Conservation (phyloP, 2,888 invertebrate species). For the Parelbella ahira region DNA sequence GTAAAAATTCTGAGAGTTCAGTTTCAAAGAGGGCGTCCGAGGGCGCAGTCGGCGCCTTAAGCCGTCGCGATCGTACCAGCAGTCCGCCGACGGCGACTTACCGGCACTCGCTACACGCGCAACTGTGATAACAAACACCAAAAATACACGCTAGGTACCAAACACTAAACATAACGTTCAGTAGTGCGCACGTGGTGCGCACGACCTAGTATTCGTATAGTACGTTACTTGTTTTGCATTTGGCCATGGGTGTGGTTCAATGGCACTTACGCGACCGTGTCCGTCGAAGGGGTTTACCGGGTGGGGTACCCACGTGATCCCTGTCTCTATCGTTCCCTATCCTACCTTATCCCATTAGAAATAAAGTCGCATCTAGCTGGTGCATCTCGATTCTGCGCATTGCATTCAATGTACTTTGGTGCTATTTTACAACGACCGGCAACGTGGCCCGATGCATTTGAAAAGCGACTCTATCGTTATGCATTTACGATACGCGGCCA, state of each 20-base stretch:
- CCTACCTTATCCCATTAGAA: slow-evolving; percentile 28
- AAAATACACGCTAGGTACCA: slow-evolving; percentile 36
- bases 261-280: slow-evolving; percentile 40
- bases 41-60: slow-evolving; percentile 58
- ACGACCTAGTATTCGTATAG: slow-evolving; percentile 14
- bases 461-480: slow-evolving; percentile 29
- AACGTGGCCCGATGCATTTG: slow-evolving; percentile 27
- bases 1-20: slow-evolving; percentile 51
- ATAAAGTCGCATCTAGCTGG: slow-evolving; percentile 29
- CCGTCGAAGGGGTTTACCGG: slow-evolving; percentile 31
- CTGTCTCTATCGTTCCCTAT: slow-evolving; percentile 36
- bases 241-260: slow-evolving; percentile 52
- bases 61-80: slow-evolving; percentile 42
- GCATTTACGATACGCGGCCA: slow-evolving; percentile 10
- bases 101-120: slow-evolving; percentile 36
- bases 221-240: slow-evolving; percentile 34
- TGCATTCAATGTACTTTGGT: slow-evolving; percentile 38
- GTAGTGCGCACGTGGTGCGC: slow-evolving; percentile 12
- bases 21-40: slow-evolving; percentile 60
- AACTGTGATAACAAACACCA: slow-evolving; percentile 57
- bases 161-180: slow-evolving; percentile 6
- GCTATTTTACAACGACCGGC: slow-evolving; percentile 30
- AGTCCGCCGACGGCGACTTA: slow-evolving; percentile 32
- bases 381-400: slow-evolving; percentile 51
- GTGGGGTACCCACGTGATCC: slow-evolving; percentile 44